Base-by-base conservation (phyloP, 2,888 invertebrate species). In the Lypha dubia region DNA sequence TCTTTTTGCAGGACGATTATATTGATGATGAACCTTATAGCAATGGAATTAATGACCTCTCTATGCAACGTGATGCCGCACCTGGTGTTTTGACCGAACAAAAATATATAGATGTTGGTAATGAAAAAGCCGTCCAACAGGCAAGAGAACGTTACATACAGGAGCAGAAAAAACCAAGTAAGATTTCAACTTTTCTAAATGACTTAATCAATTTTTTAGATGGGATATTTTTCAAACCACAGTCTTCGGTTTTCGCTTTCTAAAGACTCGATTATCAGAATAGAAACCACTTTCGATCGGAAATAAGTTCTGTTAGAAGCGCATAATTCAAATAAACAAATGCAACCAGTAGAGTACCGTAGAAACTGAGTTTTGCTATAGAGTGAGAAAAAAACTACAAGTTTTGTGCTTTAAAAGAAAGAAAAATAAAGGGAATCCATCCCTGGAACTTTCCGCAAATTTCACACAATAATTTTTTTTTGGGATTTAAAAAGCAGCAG, bases 61-160 rank as follows among this genome's bases (percentile, higher is more conserved):
- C 81, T 35, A 84, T 81, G 81, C 83, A 79, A 67, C 53, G 77
- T 32, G 83, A 79, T 70, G 84, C 84, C 24, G 67, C 67, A n/a
- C 84, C 87, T 1, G 90, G 90, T 41, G 88, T 81, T 8, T 38
- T 90, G 28, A 91, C 91, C 22, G 88, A 88, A 17, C 88, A 88
- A 79, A 92, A 91, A 84, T 88, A 87, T 81, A 84, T 88, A 20
- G 88, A 91, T 49, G 87, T 88, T 65, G 91, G 90, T 68, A 90
- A 88, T 24, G 83, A 83, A 32, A 89, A 89, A 22, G 88, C 82
- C 20, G 91, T 90, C 15, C 89, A 89, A 71, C 88, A 87, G 56
- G 85, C 88, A 0, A 84, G 82, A 22, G 86, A 87, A 76, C 82
- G 86, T 58, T 86, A 86, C 38, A 67, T 85, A 32, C 83, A 88